Percentiles rank a stretch among this genome's conserved stretches.
These are phyloP conservation scores for Buphagus erythrorhynchus DNA, from an alignment of 2,797 vertebrate genomes.

Conservation along the genomic window DNA sequence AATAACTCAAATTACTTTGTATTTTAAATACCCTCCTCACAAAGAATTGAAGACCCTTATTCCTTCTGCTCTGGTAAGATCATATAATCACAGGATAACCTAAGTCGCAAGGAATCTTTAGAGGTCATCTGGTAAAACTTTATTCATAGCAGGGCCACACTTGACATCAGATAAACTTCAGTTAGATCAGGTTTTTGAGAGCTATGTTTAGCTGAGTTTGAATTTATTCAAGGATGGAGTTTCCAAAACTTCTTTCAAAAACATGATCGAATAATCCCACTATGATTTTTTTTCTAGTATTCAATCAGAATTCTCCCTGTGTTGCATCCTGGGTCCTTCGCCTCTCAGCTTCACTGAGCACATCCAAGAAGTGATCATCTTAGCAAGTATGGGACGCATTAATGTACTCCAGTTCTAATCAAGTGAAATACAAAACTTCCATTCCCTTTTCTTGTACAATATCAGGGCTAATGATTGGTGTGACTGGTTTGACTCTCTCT, in stretches of 20 bases:
- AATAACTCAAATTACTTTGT: not conserved
- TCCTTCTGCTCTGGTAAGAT: not conserved
- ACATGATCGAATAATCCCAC: not conserved
- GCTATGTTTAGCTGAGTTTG: not conserved
- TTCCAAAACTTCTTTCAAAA: not conserved
- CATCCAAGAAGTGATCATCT: not conserved
- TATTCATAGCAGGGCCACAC: not conserved
- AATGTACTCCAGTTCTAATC: not conserved
- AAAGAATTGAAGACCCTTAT: not conserved
- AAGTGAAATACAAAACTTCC: not conserved
- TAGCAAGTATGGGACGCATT: accelerated
- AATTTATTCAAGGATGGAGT: not conserved
- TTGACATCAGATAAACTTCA: not conserved
- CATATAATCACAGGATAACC: not conserved
- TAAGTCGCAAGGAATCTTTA: not conserved
- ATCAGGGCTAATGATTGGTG: not conserved
- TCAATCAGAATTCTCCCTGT: not conserved
- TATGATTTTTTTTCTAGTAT: not conserved
- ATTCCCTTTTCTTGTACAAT: not conserved
- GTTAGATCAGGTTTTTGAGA: not conserved
- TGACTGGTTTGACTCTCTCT: not conserved
- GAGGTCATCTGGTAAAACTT: not conserved
- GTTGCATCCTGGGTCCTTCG: not conserved
- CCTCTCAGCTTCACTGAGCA: not conserved
- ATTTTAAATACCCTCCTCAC: not conserved